Evolutionary conservation across 1,140 invertebrate species (phyloP).

Genomic region (Procambarus virginalis): DNA sequence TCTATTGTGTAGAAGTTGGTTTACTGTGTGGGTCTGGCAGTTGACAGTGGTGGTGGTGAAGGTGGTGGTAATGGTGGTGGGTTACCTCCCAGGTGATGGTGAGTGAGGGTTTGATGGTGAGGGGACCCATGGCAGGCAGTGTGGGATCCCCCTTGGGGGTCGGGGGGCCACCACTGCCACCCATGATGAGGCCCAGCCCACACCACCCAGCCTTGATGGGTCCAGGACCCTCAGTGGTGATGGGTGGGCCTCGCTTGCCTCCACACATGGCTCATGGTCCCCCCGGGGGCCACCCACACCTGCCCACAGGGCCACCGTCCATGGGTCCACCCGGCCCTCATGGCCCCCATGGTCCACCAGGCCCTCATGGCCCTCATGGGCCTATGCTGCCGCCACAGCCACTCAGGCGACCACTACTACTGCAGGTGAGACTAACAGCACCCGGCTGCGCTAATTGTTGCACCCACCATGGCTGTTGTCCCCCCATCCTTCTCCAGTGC

Average conservation of each 20-base stretch:
- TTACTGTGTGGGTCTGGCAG: slow-evolving; percentile 63
- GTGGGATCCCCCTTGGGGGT: slow-evolving; percentile 54
- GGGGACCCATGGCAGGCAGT: slow-evolving; percentile 46
- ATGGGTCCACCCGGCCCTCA: slow-evolving; percentile 50
- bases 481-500: slow-evolving; percentile 12
- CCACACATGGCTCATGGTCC: slow-evolving; percentile 56
- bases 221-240: slow-evolving; percentile 52
- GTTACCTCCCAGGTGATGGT: slow-evolving; percentile 66
- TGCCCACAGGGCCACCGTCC: slow-evolving; percentile 50
- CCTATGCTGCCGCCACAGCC: slow-evolving; percentile 65
- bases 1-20: slow-evolving; percentile 46
- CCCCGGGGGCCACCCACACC: slow-evolving; percentile 59
- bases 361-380: slow-evolving; percentile 42
- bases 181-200: slow-evolving; percentile 55
- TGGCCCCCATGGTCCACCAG: slow-evolving; percentile 51
- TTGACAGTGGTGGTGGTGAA: slow-evolving; percentile 62
- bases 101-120: slow-evolving; percentile 65
- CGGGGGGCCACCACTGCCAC: slow-evolving; percentile 53
- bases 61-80: slow-evolving; percentile 65
- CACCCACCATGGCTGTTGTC: slow-evolving; percentile 36
- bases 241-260: slow-evolving; percentile 54
- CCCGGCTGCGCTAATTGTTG: slow-evolving; percentile 56
- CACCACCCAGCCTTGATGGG: slow-evolving; percentile 62
- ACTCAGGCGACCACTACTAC: slow-evolving; percentile 66
- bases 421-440: slow-evolving; percentile 68